These are phyloP conservation scores for Phortica okadai DNA, from an alignment of 2,888 invertebrate genomes.

Conservation along the genomic window DNA sequence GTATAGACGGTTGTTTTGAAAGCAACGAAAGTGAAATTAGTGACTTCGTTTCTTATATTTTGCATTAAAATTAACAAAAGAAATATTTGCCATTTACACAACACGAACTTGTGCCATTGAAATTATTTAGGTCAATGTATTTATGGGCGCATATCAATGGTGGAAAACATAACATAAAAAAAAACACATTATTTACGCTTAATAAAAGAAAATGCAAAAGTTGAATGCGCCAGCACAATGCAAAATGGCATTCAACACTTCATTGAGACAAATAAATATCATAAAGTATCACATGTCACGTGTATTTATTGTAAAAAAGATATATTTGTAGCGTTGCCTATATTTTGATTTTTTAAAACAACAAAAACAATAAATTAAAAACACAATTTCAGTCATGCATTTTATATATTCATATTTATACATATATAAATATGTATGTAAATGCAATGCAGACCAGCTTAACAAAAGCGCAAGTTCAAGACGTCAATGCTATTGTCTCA, in stretches of 20 bases:
- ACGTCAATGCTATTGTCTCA: conserved; percentile 1
- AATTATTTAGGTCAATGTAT: conserved; percentile 25
- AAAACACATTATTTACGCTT: not conserved
- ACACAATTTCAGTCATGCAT: not conserved
- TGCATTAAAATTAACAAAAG: not conserved
- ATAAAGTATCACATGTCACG: not conserved
- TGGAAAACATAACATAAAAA: not conserved
- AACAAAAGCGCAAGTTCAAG: conserved; percentile 34
- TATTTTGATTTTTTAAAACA: too few species aligned
- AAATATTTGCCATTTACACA: not conserved
- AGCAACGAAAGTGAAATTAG: conserved; percentile 37
- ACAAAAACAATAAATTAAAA: too few species aligned
- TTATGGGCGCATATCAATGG: conserved; percentile 20
- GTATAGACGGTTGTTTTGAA: not conserved
- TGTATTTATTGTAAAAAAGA: not conserved
- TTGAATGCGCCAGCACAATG: conserved; percentile 38
- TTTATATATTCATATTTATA: not conserved
- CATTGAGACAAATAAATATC: conserved; percentile 26
- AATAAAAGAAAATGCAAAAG: conserved; percentile 27
- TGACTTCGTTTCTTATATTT: not conserved
- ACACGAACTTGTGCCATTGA: not conserved
- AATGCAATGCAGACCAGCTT: conserved; percentile 43
- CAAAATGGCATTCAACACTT: conserved; percentile 18
- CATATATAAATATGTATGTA: not conserved
- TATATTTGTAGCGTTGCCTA: too few species aligned